A percentile compares a stretch with the other conserved stretches of the same genome.
phyloP scores from a whole-genome alignment of 2,888 invertebrate genomes.

The Erannis defoliaria region DNA sequence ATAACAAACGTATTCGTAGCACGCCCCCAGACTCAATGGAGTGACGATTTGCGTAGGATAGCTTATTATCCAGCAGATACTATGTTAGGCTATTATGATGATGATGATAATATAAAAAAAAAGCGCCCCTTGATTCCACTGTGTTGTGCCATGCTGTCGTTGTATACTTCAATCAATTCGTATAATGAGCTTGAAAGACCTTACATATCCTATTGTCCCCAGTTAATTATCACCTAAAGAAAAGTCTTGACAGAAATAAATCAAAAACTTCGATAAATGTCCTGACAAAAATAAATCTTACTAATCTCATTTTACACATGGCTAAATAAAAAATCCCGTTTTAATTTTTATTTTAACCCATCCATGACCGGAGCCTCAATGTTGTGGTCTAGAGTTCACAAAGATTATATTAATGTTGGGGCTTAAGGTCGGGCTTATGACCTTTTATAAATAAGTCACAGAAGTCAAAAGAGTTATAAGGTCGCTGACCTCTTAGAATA shows the following conservation, averaged over 20 bases:
- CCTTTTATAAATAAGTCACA: conserved; percentile 5
- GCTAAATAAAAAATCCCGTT: conserved; percentile 5
- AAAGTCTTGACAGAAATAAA: no score
- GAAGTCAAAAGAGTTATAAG: conserved; percentile 7
- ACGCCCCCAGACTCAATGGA: no score
- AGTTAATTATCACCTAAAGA: background rate
- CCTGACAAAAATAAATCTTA: background rate
- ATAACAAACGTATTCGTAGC: no score
- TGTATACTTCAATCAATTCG: background rate
- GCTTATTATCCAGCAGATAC: no score
- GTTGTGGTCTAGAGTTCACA: background rate
- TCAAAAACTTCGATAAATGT: background rate
- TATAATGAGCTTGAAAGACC: background rate
- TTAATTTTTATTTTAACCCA: conserved; percentile 7
- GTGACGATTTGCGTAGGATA: no score
- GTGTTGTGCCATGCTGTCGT: background rate
- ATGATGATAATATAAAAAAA: no score
- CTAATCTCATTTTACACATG: conserved; percentile 2
- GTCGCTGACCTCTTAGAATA: background rate
- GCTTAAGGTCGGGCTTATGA: background rate
- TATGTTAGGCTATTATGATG: no score
- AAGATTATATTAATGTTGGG: background rate
- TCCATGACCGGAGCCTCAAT: background rate
- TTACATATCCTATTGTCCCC: background rate
- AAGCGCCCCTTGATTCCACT: no score